Evolutionary conservation across 2,888 invertebrate genomes (phyloP).

Genomic region (Drosophila pseudotakahashii): DNA sequence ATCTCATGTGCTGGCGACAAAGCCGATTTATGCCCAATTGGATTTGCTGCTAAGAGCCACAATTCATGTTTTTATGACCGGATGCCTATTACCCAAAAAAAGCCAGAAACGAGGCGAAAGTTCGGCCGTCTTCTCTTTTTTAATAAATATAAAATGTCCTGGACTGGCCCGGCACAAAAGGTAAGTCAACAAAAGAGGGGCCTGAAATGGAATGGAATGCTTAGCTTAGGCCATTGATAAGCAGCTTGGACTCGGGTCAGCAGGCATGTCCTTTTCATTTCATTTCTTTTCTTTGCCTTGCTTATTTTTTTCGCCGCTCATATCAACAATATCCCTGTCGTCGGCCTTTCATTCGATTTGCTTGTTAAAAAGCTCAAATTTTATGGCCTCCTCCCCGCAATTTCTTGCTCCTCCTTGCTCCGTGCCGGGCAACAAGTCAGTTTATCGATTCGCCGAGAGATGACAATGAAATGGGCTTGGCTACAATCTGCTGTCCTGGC

Average conservation of each 20-base stretch:
- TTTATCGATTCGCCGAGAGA: conserved; percentile 66
- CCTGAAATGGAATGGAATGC: conserved; percentile 45
- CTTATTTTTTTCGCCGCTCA: conserved; percentile 37
- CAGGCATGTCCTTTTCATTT: conserved; percentile 52
- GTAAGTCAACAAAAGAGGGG: conserved; percentile 51
- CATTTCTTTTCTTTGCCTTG: conserved; percentile 40
- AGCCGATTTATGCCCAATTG: conserved; percentile 79
- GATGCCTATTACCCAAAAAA: conserved; percentile 68
- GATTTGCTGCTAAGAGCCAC: conserved; percentile 80
- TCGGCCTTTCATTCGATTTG: conserved; percentile 72
- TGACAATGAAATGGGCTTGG: conserved; percentile 35
- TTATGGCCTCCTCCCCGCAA: conserved; percentile 61
- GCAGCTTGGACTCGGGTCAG: conserved; percentile 55
- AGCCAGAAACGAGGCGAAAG: conserved; percentile 19
- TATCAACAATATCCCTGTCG: conserved; percentile 52
- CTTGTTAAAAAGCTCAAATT: conserved; percentile 79
- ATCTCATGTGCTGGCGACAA: conserved; percentile 69
- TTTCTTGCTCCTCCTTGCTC: too few relatives aligned
- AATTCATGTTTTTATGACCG: conserved; percentile 80
- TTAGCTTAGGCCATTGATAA: conserved; percentile 63
- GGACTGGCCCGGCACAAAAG: conserved; percentile 31
- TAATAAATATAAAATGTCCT: conserved; percentile 79
- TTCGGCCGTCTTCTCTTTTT: conserved; percentile 48
- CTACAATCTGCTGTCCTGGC: conserved; percentile 68
- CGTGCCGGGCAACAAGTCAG: conserved; percentile 61